Evolutionary conservation across 2,113 vertebrate species (phyloP), one percentile per base, ranked within the genome.

Genomic region (Perca flavescens): DNA sequence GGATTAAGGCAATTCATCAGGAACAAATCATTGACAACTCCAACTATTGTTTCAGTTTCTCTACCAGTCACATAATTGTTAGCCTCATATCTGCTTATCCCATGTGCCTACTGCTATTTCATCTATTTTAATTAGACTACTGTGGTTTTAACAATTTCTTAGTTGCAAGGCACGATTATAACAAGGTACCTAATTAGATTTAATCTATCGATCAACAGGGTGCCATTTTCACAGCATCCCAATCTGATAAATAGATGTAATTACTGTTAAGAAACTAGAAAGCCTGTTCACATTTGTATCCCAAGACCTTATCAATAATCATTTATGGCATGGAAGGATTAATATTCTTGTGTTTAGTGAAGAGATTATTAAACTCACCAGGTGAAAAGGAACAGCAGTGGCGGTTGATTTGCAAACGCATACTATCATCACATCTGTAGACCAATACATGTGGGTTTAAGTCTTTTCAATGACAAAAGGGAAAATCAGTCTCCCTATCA

Each of bases 211-310:
- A 15, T 46, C 80, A 28, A 58, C 50, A 78, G 28, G 53, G 49
- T 46, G 28, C 58, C 19, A 31, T 52, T 78, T 64, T 54, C 47
- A 56, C 17, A 22, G 40, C 8, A 14, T 70, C 19, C 25, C 15
- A 22, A 83, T 83, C 50, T 78, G 77, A 69, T 36, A 21, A 50
- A 74, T 11, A 0, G 69, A 64, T 74, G 58, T 65, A 70, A 79
- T 75, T 53, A 53, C 17, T 60, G 50, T 68, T 69, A 64, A n/a
- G 15, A 83, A 61, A 46, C 22, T 9, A 7, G 10, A 21, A 71
- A n/a, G 22, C 34, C 15, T 60, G 46, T 43, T 57, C 22, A 47
- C 5, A 40, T 78, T 47, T 61, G 19, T 54, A 50, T 50, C n/a
- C 50, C 2, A 46, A 43, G 34, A 47, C 5, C 0, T 65, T 36